These are phyloP conservation scores for Thereva unica DNA, from an alignment of 2,888 invertebrate genomes.

Conservation along the genomic window DNA sequence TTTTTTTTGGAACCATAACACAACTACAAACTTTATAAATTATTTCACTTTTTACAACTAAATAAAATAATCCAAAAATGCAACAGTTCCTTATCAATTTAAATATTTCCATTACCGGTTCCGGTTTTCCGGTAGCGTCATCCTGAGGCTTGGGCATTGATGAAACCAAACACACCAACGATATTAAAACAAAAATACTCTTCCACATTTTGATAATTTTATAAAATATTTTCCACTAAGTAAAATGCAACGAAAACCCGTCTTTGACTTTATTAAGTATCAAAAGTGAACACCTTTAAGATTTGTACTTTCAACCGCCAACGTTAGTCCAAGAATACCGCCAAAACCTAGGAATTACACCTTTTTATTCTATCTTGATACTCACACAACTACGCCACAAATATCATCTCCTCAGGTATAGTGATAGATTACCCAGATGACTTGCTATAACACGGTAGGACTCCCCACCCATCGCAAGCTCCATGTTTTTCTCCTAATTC, in stretches of 20 bases:
- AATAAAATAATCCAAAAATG: neutral
- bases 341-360: slow-evolving; percentile 33
- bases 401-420: slow-evolving; percentile 39
- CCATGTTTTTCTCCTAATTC: too few species aligned
- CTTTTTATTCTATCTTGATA: slow-evolving; percentile 39
- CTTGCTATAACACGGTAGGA: too few species aligned
- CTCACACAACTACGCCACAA: slow-evolving; percentile 33
- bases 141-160: slow-evolving; percentile 50
- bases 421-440: slow-evolving; percentile 38
- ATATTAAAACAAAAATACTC: slow-evolving; percentile 45
- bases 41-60: neutral
- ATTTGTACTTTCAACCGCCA: slow-evolving; percentile 21
- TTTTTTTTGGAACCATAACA: too few species aligned
- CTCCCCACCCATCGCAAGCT: too few species aligned
- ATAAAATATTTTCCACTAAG: neutral
- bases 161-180: slow-evolving; percentile 43
- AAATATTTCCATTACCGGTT: slow-evolving; percentile 48
- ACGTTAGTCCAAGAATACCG: slow-evolving; percentile 17
- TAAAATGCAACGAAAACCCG: neutral
- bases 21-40: neutral
- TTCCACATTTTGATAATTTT: slow-evolving; percentile 45
- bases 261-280: neutral
- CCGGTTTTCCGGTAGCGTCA: slow-evolving; percentile 46
- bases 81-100: neutral
- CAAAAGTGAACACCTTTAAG: slow-evolving; percentile 20